Evolutionary conservation across 2,113 vertebrate genomes (phyloP).

Genomic region (Gyps fulvus): DNA sequence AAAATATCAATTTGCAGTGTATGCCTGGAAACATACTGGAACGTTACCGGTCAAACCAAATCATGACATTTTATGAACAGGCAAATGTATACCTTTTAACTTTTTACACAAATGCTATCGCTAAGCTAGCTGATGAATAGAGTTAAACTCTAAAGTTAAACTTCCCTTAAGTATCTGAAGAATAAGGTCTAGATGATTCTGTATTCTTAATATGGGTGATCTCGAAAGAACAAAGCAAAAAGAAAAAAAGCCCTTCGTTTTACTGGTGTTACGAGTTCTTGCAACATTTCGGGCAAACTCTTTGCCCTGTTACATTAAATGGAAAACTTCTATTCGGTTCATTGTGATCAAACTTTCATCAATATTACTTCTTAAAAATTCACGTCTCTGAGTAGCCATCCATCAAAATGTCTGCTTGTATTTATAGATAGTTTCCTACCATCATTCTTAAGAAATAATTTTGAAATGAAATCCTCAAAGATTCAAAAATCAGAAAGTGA

Average conservation of each 20-base stretch:
- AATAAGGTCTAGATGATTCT: neutral
- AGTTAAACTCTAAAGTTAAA: neutral
- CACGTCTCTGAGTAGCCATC: neutral
- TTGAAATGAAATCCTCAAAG: neutral
- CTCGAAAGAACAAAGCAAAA: neutral
- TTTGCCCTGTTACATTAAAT: neutral
- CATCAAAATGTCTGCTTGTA: neutral
- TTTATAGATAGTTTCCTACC: neutral
- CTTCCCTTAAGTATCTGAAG: neutral
- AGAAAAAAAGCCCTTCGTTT: neutral
- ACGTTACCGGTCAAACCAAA: neutral
- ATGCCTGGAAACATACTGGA: neutral
- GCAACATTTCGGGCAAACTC: neutral
- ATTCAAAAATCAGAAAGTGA: neutral
- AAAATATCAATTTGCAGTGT: neutral
- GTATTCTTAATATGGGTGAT: neutral
- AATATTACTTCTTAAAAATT: neutral
- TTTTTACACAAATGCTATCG: neutral
- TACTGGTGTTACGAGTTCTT: neutral
- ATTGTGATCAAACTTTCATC: neutral
- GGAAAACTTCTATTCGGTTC: neutral
- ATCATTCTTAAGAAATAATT: neutral
- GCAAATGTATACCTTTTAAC: neutral
- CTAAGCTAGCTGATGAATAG: neutral
- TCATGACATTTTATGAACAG: neutral